A percentile compares a stretch with the other conserved stretches of the same genome.
Evolutionary conservation across 2,797 vertebrate species (phyloP).

Genomic region (Eospalax fontanierii): DNA sequence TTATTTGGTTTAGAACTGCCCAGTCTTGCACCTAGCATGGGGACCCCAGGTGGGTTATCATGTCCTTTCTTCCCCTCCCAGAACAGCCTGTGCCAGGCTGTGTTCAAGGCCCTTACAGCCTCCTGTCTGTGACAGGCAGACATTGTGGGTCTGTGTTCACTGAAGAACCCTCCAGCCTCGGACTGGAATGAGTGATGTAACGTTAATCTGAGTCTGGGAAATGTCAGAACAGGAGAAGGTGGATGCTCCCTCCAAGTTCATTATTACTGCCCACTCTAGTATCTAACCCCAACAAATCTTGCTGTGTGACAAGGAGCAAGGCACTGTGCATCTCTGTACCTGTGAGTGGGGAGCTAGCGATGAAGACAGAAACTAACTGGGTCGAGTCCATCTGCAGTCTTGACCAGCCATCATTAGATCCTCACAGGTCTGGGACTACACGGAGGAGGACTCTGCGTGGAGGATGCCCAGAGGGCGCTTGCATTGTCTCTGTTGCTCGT

Average conservation of each 20-base stretch:
- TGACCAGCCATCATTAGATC: not conserved
- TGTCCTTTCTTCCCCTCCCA: accelerated
- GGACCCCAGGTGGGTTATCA: not conserved
- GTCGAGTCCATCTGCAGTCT: accelerated
- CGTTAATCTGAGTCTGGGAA: accelerated
- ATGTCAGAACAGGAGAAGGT: accelerated
- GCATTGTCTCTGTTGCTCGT: not conserved
- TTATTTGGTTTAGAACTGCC: not conserved
- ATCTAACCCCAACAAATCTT: not conserved
- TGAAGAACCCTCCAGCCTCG: not conserved
- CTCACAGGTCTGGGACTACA: too few relatives aligned
- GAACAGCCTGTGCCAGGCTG: too few relatives aligned
- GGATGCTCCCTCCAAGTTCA: accelerated
- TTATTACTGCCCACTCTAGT: accelerated
- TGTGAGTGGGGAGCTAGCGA: too few relatives aligned
- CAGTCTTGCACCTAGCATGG: not conserved
- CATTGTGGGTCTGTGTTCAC: accelerated
- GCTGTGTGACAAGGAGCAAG: not conserved
- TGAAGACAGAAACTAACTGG: not conserved
- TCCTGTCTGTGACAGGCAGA: not conserved
- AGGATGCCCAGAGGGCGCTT: not conserved
- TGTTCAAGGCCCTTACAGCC: not conserved
- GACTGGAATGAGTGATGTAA: too few relatives aligned
- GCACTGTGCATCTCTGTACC: not conserved
- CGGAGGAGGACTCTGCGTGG: not conserved